A percentile compares a stretch with the other conserved stretches of the same genome.
These are phyloP conservation scores for Cyprinus carpio DNA, from an alignment of 2,113 vertebrate species.

Conservation along the genomic window DNA sequence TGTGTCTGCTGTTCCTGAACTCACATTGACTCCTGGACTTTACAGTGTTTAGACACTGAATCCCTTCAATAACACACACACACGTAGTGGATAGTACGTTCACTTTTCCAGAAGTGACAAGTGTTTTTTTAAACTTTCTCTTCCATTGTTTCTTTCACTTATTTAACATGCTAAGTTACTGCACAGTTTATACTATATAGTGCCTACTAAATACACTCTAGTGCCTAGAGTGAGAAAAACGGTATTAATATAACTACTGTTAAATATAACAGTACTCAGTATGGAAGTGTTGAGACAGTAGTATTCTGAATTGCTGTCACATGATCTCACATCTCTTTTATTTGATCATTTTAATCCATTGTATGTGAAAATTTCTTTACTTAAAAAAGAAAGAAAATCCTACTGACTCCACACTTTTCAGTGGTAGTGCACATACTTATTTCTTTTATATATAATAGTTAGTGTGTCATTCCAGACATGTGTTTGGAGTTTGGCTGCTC, in stretches of 20 bases:
- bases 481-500: neutral
- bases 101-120: neutral
- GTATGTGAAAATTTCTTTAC: too few species aligned
- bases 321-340: neutral
- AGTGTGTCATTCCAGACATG: constrained; percentile 2
- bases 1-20: neutral
- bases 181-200: neutral
- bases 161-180: neutral
- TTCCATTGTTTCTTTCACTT: neutral
- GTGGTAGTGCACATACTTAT: neutral
- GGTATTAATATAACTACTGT: neutral
- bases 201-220: neutral
- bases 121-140: neutral
- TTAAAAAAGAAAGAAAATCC: too few species aligned
- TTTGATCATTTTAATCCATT: too few species aligned
- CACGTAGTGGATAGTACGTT: neutral
- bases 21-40: neutral
- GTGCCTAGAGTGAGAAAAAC: neutral
- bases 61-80: neutral
- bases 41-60: neutral
- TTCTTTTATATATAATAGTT: neutral
- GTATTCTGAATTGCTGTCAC: neutral
- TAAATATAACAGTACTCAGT: neutral
- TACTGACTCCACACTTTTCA: neutral
- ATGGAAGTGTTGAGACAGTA: neutral